Evolutionary conservation across 2,797 vertebrate genomes (phyloP), one percentile per base, ranked within the genome.

Genomic region (Crocidura indochinensis): DNA sequence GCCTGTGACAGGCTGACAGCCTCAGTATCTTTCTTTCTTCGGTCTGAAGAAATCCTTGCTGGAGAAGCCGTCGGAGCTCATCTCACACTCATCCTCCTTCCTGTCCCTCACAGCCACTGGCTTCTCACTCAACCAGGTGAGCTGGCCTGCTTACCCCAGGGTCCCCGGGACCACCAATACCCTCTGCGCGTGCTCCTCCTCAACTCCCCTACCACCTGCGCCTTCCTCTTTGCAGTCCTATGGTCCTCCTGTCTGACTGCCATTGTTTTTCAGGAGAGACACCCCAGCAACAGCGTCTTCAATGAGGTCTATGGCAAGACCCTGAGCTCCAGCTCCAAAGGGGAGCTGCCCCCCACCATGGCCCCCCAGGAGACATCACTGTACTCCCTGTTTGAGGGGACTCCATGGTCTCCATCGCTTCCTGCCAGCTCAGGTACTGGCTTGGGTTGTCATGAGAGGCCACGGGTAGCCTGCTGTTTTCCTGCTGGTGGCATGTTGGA

Each of bases 331-430:
- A 97, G 97, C 97, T 98, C 98, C 97, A 99, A 99, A 96, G 87
- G 98, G 4, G 99, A 99, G 22, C 94, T 97, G 89, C 98, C 97
- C 96, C 96, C 97, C 77, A 97, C 98, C 11, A 97, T 98, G 97
- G 97, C 98, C 92, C 99, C 99, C 96, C 99, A 99, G 97, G 99
- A 99, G 98, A 98, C 98, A 51, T 99, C 99, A 8, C 98, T 99
- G 1, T 99, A 99, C 96, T 99, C 99, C 31, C 98, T 99, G 87
- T 99, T 99, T 93, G 99, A 99, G 97, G 99, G 99, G 95, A 99
- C 99, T 10, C 99, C 99, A 0, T 99, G 99, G 99, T 99, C 99
- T 84, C 99, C 99, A 38, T 99, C 99, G 73, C 99, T 99, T 94
- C 99, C 99, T 81, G 99, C 99, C 97, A 99, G 99, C 97, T 99